These are phyloP conservation scores for Syngnathus rostellatus DNA, from an alignment of 2,797 vertebrate genomes.

Conservation along the genomic window DNA sequence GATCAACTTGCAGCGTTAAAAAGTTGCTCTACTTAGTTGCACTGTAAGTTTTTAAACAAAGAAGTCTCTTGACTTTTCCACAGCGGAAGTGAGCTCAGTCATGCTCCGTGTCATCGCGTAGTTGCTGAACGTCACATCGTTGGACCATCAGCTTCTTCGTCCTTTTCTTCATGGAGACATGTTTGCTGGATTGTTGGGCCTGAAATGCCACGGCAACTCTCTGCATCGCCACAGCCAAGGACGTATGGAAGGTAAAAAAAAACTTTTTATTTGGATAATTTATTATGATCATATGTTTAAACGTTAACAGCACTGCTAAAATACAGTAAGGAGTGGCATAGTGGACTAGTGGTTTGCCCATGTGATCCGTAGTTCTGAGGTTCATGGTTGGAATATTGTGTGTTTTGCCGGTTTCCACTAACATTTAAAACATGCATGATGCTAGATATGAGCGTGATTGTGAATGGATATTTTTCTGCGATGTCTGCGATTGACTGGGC, in stretches of 20 bases:
- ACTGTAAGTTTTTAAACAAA: not conserved
- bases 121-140: slow-evolving; percentile 9
- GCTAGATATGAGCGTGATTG: not conserved
- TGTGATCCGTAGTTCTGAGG: not conserved
- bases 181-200: slow-evolving; percentile 68
- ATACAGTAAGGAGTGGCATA: not conserved
- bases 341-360: not conserved
- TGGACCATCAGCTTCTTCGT: slow-evolving; percentile 15
- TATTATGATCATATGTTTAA: too few species aligned
- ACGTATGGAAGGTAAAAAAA: slow-evolving; percentile 49
- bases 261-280: not conserved
- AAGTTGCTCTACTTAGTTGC: not conserved
- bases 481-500: not conserved
- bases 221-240: slow-evolving; percentile 37
- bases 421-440: not conserved
- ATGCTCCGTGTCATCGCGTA: slow-evolving; percentile 11
- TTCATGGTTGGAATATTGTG: not conserved
- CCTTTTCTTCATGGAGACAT: slow-evolving; percentile 35
- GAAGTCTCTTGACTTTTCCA: slow-evolving; percentile 39
- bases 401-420: not conserved
- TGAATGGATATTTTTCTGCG: not conserved
- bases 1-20: not conserved
- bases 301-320: not conserved
- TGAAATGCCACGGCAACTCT: slow-evolving; percentile 45
- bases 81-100: slow-evolving; percentile 63